Evolutionary conservation across 1,140 invertebrate species (phyloP).

Genomic region (Drosophila nannoptera): DNA sequence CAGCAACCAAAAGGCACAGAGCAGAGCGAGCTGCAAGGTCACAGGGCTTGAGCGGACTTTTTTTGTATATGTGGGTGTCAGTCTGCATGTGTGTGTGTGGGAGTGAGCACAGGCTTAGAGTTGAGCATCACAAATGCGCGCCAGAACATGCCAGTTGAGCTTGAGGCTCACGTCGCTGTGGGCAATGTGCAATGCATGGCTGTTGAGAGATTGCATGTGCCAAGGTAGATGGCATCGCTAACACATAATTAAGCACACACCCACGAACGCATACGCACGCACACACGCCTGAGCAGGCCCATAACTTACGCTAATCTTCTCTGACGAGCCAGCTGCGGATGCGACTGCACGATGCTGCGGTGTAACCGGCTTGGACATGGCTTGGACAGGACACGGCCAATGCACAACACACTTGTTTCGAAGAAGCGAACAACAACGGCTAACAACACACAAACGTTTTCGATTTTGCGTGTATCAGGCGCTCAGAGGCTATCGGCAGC

Average conservation of each 20-base stretch:
- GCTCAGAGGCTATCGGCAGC: constrained; percentile 51
- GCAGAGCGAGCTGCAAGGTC: constrained; percentile 32
- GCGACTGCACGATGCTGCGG: constrained; percentile 52
- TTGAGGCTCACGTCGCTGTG: constrained; percentile 19
- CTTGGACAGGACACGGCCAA: not conserved
- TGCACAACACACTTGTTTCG: constrained; percentile 31
- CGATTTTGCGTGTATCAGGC: constrained; percentile 53
- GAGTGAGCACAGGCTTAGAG: constrained; percentile 31
- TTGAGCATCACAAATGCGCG: constrained; percentile 27
- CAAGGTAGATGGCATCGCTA: constrained; percentile 16
- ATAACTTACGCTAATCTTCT: constrained; percentile 70
- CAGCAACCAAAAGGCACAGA: constrained; percentile 31
- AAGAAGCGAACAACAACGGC: constrained; percentile 17
- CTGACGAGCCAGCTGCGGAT: constrained; percentile 34
- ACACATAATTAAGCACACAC: constrained; percentile 52
- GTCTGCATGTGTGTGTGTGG: constrained; percentile 1
- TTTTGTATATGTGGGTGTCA: constrained; percentile 5
- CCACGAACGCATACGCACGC: not conserved
- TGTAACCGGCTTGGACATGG: constrained; percentile 68
- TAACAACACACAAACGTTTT: constrained; percentile 61
- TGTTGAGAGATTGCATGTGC: constrained; percentile 27
- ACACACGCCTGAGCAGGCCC: not conserved
- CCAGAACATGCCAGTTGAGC: constrained; percentile 3
- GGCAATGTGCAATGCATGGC: not conserved
- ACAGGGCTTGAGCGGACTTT: constrained; percentile 15